Evolutionary conservation across 1,140 invertebrate species (phyloP).

Genomic region (Papilio dardanus): DNA sequence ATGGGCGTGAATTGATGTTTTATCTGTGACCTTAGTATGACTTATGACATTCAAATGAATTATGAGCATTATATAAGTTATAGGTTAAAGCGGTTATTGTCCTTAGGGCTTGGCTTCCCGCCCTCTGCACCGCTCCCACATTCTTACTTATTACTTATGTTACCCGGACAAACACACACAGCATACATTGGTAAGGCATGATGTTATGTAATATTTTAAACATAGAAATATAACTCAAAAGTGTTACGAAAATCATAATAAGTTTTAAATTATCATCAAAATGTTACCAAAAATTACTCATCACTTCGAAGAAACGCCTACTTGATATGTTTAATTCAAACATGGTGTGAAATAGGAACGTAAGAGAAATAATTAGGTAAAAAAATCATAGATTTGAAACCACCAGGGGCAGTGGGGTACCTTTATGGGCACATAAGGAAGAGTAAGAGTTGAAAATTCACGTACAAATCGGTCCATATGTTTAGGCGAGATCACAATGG

Average conservation of each 20-base stretch:
- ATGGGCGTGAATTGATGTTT: background rate
- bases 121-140: constrained; percentile 18
- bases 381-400: no score
- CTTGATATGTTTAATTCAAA: no score
- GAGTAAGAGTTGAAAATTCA: background rate
- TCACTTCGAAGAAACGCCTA: background rate
- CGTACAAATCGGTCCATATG: background rate
- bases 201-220: background rate
- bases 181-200: background rate
- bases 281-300: background rate
- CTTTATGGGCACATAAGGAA: no score
- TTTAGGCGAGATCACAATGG: background rate
- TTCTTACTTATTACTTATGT: background rate
- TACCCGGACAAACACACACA: background rate
- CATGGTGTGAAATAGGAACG: no score
- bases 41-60: background rate
- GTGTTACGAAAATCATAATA: background rate
- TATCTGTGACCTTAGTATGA: background rate
- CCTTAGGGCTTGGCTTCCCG: constrained; percentile 4
- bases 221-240: background rate
- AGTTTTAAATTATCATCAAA: background rate
- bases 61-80: background rate
- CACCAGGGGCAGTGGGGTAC: no score
- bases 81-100: constrained; percentile 28
- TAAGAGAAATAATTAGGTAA: no score